These are phyloP conservation scores for Tyrannus savana DNA, from an alignment of 2,113 vertebrate genomes.

Conservation along the genomic window DNA sequence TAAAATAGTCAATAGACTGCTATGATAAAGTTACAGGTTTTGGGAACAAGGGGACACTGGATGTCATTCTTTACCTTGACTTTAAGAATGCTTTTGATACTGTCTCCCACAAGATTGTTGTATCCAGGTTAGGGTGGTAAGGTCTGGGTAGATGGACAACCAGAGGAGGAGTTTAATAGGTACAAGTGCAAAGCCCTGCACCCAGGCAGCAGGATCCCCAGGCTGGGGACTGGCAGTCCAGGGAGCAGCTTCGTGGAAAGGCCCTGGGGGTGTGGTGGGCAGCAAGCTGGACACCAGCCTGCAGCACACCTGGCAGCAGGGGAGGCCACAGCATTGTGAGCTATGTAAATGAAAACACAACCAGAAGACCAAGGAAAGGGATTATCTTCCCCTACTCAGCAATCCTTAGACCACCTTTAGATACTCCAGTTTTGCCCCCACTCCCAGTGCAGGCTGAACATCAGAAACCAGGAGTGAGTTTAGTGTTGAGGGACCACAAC, in stretches of 20 bases:
- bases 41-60: neutral
- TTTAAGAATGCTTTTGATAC: neutral
- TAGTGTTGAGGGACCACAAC: neutral
- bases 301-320: neutral
- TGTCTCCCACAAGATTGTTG: neutral
- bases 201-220: neutral
- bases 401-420: neutral
- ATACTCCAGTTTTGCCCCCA: neutral
- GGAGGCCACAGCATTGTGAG: neutral
- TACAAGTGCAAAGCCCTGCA: neutral
- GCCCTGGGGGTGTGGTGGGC: neutral
- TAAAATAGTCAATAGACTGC: neutral
- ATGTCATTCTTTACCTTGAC: neutral
- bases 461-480: neutral
- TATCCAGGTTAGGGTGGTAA: neutral
- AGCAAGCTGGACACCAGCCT: neutral
- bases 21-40: neutral
- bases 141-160: neutral
- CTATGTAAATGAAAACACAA: neutral
- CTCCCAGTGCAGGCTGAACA: neutral
- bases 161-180: neutral
- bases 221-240: neutral
- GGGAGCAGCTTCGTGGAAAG: neutral
- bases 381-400: neutral
- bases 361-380: neutral